These are phyloP conservation scores for Ochropacha duplaris DNA, from an alignment of 2,888 invertebrate genomes.

Conservation along the genomic window DNA sequence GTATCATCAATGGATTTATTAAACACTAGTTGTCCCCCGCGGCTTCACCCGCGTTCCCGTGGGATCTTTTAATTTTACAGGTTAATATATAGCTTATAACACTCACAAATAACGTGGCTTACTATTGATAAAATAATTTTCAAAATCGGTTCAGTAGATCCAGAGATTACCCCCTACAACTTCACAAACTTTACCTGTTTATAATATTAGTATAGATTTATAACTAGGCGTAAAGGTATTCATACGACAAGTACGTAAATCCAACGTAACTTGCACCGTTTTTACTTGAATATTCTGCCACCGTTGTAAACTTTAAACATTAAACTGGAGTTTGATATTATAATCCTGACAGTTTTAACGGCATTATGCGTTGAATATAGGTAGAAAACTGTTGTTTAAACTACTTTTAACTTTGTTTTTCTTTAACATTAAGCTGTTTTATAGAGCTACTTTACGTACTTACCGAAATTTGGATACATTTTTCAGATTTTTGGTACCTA, in stretches of 20 bases:
- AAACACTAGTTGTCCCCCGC: too few relatives aligned
- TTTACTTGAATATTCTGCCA: constrained; percentile 3
- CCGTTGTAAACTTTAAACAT: neutral
- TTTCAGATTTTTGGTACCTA: neutral
- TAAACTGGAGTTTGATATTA: neutral
- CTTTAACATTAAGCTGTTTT: neutral
- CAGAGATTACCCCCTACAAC: too few relatives aligned
- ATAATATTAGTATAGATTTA: constrained; percentile 3
- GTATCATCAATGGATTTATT: too few relatives aligned
- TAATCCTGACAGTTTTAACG: neutral
- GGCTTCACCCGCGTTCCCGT: too few relatives aligned
- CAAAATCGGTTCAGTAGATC: too few relatives aligned
- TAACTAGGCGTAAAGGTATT: neutral
- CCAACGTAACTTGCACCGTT: neutral
- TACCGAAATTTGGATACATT: neutral
- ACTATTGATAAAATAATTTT: too few relatives aligned
- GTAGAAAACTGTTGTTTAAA: neutral
- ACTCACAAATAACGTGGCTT: too few relatives aligned
- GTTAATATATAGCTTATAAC: too few relatives aligned
- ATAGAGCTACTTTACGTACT: neutral
- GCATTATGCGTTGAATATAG: neutral
- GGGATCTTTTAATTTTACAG: too few relatives aligned
- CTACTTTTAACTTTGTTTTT: neutral
- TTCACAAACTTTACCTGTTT: too few relatives aligned
- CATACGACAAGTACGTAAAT: neutral